A percentile compares a stretch with the other conserved stretches of the same genome.
Conservation (phyloP, 2,797 vertebrate species). For the Liparis tanakae region DNA sequence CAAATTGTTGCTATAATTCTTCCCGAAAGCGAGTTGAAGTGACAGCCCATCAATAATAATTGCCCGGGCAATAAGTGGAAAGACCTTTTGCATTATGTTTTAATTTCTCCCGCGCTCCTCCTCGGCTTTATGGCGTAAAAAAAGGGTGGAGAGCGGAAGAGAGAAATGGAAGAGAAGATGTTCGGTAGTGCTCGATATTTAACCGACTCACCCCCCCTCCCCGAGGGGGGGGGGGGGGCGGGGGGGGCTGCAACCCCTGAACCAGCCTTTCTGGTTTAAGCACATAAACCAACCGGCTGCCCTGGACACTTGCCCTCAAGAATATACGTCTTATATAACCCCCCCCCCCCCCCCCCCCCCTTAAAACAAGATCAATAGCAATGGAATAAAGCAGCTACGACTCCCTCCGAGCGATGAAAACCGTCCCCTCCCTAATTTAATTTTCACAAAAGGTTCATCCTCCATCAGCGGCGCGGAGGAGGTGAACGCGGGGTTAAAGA, state of each 20-base stretch:
- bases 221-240: too few species aligned
- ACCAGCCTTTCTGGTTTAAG: conserved; percentile 61
- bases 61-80: conserved; percentile 74
- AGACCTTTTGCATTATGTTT: conserved; percentile 83
- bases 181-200: conserved; percentile 70
- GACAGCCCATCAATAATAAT: conserved; percentile 83
- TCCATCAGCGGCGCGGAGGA: conserved; percentile 37
- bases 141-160: conserved; percentile 37
- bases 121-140: conserved; percentile 48
- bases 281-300: conserved; percentile 45
- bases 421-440: conserved; percentile 62
- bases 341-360: conserved; percentile 43
- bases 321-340: conserved; percentile 66
- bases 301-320: conserved; percentile 58
- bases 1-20: conserved; percentile 84
- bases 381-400: conserved; percentile 66
- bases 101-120: conserved; percentile 75
- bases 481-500: conserved; percentile 63
- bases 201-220: conserved; percentile 51
- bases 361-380: conserved; percentile 74
- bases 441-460: conserved; percentile 69
- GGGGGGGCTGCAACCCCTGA: conserved; percentile 39
- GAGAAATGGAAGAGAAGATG: conserved; percentile 44
- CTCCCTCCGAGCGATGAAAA: conserved; percentile 61
- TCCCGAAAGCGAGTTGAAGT: conserved; percentile 78